phyloP scores from a whole-genome alignment of 2,113 vertebrate genomes.

The Chloropsis cyanopogon region DNA sequence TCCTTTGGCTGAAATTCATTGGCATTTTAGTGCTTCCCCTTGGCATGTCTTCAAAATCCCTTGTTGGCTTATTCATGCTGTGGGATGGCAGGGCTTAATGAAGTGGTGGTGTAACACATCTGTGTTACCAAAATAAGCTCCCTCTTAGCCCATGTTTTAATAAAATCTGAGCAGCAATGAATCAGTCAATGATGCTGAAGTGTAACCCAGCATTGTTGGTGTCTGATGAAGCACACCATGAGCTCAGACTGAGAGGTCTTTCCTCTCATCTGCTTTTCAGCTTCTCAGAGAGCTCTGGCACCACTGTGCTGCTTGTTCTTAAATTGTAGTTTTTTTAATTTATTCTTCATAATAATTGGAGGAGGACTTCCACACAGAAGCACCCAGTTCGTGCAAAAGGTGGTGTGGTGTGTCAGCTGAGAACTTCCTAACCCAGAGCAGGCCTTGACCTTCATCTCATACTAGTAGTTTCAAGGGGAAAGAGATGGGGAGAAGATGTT shows the following conservation, averaged over 20 bases:
- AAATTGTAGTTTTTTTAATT: neutral
- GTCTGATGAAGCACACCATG: neutral
- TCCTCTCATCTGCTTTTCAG: neutral
- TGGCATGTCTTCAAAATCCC: neutral
- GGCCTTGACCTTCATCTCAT: neutral
- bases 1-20: neutral
- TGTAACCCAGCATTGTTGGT: neutral
- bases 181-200: neutral
- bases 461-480: neutral
- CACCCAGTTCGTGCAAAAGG: neutral
- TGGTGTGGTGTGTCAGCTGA: neutral
- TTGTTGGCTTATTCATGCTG: neutral
- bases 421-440: neutral
- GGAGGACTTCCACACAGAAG: neutral
- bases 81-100: neutral
- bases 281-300: neutral
- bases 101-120: neutral
- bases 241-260: neutral
- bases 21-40: neutral
- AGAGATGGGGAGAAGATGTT: neutral
- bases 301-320: neutral
- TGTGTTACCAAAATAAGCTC: conserved; percentile 33
- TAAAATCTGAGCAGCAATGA: neutral
- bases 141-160: neutral
- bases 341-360: neutral